Conservation (phyloP, 2,888 invertebrate genomes). For the Ophion costatus region DNA sequence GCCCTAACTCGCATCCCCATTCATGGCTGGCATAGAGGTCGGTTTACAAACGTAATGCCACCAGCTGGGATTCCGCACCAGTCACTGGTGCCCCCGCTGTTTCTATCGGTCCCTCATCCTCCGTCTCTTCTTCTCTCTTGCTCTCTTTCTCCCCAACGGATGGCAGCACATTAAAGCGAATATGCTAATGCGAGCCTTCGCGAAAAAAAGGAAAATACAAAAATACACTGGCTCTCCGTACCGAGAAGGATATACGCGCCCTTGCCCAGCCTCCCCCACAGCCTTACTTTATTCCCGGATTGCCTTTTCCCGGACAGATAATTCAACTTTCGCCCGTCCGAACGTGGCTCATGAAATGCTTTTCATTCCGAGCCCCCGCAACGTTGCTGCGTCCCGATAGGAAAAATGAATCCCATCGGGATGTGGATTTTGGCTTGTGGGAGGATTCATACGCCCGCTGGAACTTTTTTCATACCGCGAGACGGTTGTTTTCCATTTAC, state of each 20-base stretch:
- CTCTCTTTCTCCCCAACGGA: conserved; percentile 46
- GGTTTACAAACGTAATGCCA: conserved; percentile 71
- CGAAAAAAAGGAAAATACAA: conserved; percentile 29
- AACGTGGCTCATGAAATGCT: conserved; percentile 38
- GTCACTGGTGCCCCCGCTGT: conserved; percentile 37
- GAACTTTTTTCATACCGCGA: conserved; percentile 23
- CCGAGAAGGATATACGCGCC: conserved; percentile 24
- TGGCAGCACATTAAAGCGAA: conserved; percentile 68
- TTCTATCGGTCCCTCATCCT: conserved; percentile 24
- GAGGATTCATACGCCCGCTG: conserved; percentile 38
- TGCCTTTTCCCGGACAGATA: conserved; percentile 58
- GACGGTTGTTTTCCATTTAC: conserved; percentile 24
- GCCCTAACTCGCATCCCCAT: conserved; percentile 60
- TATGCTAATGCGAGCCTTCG: conserved; percentile 65
- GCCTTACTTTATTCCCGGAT: conserved; percentile 55
- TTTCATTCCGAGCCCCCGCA: conserved; percentile 38
- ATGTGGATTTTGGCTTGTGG: conserved; percentile 44
- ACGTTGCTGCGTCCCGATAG: conserved; percentile 31
- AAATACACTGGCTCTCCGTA: conserved; percentile 53
- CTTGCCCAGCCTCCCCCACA: conserved; percentile 13
- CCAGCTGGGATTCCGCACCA: conserved; percentile 63
- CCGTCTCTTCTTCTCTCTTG: not conserved
- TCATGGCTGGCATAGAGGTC: conserved; percentile 53
- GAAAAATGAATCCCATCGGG: conserved; percentile 57
- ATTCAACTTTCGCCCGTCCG: conserved; percentile 61